Evolutionary conservation across 2,797 vertebrate species (phyloP).

Genomic region (Sebastes ruberrimus): DNA sequence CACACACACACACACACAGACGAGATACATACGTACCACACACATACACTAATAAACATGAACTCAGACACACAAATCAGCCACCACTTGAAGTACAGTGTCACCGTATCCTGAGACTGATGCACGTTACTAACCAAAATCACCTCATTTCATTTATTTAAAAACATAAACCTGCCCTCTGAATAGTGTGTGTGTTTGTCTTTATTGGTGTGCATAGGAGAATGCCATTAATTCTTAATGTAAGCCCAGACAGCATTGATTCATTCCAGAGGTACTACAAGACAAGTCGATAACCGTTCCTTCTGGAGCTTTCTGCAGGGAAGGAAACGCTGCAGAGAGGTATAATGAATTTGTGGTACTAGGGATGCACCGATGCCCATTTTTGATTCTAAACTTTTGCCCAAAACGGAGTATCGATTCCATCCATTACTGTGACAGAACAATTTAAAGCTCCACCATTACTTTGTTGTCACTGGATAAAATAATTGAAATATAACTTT

Average conservation of each 20-base stretch:
- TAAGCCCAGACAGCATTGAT: slow-evolving; percentile 75
- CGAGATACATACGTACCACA: slow-evolving; percentile 16
- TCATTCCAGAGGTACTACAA: slow-evolving; percentile 68
- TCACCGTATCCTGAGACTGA: slow-evolving; percentile 34
- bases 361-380: slow-evolving; percentile 65
- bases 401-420: slow-evolving; percentile 34
- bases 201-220: slow-evolving; percentile 45
- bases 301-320: slow-evolving; percentile 62
- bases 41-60: slow-evolving; percentile 13
- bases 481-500: slow-evolving; percentile 23
- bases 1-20: slow-evolving; percentile 8
- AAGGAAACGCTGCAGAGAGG: slow-evolving; percentile 55
- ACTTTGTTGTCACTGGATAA: slow-evolving; percentile 46
- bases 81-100: slow-evolving; percentile 55
- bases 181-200: slow-evolving; percentile 63
- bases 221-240: slow-evolving; percentile 67
- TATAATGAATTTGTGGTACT: slow-evolving; percentile 49
- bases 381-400: slow-evolving; percentile 39
- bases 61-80: slow-evolving; percentile 39
- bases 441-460: slow-evolving; percentile 28
- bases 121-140: slow-evolving; percentile 59
- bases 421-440: slow-evolving; percentile 42
- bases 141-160: slow-evolving; percentile 67
- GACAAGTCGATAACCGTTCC: slow-evolving; percentile 67
- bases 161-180: slow-evolving; percentile 50